Evolutionary conservation across 2,888 invertebrate species (phyloP).

Genomic region (Magallana nippona): DNA sequence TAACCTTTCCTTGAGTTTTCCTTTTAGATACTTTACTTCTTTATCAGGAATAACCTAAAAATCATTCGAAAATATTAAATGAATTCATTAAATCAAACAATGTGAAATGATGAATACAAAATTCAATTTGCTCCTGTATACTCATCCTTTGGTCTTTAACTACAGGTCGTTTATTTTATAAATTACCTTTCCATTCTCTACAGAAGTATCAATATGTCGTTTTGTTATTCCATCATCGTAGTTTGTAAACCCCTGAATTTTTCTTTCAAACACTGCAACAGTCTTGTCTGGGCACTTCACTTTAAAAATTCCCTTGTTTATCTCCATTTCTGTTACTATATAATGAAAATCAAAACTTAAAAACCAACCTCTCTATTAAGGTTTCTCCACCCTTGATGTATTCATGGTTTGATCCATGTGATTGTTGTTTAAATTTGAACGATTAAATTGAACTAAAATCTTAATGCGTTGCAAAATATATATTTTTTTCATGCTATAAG

Average conservation of each 20-base stretch:
- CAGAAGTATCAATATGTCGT: constrained; percentile 64
- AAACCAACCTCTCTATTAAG: background rate
- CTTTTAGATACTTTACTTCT: constrained; percentile 52
- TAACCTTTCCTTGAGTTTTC: background rate
- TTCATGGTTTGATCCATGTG: too few species aligned
- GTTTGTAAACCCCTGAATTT: constrained; percentile 58
- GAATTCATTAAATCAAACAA: too few species aligned
- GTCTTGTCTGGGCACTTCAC: constrained; percentile 59
- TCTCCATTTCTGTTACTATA: constrained; percentile 76
- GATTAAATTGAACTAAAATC: too few species aligned
- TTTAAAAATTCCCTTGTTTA: constrained; percentile 70
- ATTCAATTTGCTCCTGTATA: too few species aligned
- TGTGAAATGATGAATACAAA: too few species aligned
- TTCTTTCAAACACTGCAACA: constrained; percentile 65
- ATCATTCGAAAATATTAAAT: background rate
- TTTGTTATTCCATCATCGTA: constrained; percentile 57
- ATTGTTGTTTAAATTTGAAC: too few species aligned
- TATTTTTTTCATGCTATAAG: too few species aligned
- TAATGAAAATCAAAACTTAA: background rate
- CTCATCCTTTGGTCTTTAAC: background rate
- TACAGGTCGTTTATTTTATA: background rate
- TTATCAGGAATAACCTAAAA: constrained; percentile 47
- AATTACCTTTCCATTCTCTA: constrained; percentile 61
- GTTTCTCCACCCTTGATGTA: too few species aligned
- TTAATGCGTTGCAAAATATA: too few species aligned